Percentiles rank a stretch among this genome's conserved stretches.
These are phyloP conservation scores for Agapornis roseicollis DNA, from an alignment of 2,113 vertebrate genomes.

Conservation along the genomic window DNA sequence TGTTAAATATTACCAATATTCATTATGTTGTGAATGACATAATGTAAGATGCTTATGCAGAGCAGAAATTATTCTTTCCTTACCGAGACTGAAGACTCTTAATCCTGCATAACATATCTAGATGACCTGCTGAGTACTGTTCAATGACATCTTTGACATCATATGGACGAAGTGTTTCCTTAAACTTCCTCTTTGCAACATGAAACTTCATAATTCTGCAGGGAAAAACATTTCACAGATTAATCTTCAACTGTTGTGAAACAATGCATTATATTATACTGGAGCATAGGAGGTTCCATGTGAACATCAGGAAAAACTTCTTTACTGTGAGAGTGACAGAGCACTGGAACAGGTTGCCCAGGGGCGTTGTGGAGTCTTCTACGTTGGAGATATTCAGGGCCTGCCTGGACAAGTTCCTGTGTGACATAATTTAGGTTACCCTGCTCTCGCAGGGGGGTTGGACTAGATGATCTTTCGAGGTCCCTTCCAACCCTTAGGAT, in stretches of 20 bases:
- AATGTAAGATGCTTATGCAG: neutral
- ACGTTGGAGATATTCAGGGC: too few species aligned
- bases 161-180: constrained; percentile 93
- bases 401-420: too few species aligned
- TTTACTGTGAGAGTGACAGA: too few species aligned
- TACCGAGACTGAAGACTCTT: constrained; percentile 96
- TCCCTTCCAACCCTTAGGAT: too few species aligned
- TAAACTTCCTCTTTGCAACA: constrained; percentile 96
- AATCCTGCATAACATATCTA: constrained; percentile 97
- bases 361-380: too few species aligned
- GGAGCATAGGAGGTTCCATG: too few species aligned
- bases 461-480: too few species aligned
- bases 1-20: neutral
- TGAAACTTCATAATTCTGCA: constrained; percentile 97
- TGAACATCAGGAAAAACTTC: too few species aligned
- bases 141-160: constrained; percentile 98
- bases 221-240: neutral
- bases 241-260: neutral
- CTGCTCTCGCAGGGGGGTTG: too few species aligned
- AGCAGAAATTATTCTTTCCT: constrained; percentile 4
- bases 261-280: neutral
- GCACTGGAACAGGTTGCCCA: too few species aligned
- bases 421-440: too few species aligned
- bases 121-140: constrained; percentile 94
- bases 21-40: neutral